Evolutionary conservation across 1,140 invertebrate genomes (phyloP).

Genomic region (Leptinotarsa lineolata): DNA sequence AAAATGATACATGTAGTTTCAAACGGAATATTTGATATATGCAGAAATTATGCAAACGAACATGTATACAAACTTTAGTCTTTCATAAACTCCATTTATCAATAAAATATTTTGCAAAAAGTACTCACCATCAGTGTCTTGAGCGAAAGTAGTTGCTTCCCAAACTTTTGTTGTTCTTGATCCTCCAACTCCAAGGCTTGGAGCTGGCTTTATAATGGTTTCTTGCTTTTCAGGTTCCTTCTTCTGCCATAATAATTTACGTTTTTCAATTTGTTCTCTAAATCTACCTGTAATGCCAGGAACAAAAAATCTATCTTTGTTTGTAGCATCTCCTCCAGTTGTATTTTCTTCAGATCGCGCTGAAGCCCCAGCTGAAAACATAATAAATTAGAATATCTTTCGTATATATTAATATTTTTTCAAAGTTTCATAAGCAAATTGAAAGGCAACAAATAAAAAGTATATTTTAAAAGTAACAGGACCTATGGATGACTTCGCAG

Average conservation of each 20-base stretch:
- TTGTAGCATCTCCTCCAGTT: conserved; percentile 11
- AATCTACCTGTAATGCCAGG: conserved; percentile 80
- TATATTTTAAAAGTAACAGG: too few relatives aligned
- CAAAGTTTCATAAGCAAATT: too few relatives aligned
- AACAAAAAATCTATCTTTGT: conserved; percentile 74
- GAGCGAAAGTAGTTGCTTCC: conserved; percentile 82
- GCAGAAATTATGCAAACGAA: too few relatives aligned
- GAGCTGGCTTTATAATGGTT: conserved; percentile 46
- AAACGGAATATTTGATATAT: too few relatives aligned
- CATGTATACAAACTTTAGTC: too few relatives aligned
- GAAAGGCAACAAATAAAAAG: too few relatives aligned
- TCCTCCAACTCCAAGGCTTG: conserved; percentile 28
- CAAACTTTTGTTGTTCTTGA: conserved; percentile 69
- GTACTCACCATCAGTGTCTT: conserved; percentile 79
- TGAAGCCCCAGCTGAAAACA: not conserved
- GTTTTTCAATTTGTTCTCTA: conserved; percentile 82
- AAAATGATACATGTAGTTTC: too few relatives aligned
- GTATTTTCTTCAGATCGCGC: not conserved
- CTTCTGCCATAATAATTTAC: conserved; percentile 86
- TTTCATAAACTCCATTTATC: too few relatives aligned
- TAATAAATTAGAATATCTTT: not conserved
- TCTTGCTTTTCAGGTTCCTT: conserved; percentile 56
- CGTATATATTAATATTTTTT: too few relatives aligned
- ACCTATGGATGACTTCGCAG: too few relatives aligned
- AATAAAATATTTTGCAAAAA: not conserved